phyloP scores from a whole-genome alignment of 2,888 invertebrate genomes.

The Yponomeuta evonymella region DNA sequence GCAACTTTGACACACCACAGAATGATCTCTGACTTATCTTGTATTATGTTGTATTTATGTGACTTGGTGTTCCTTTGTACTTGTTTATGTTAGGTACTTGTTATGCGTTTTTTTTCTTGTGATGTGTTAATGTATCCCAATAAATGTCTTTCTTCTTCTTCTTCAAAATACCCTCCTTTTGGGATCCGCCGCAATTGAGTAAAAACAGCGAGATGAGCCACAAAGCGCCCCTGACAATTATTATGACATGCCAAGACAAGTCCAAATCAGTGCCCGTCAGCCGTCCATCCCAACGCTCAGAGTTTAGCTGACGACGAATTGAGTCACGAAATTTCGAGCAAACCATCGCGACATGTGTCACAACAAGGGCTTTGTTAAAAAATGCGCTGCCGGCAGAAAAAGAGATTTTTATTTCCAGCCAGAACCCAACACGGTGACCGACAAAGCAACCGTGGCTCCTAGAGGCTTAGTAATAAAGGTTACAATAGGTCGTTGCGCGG shows the following conservation, averaged over 20 bases:
- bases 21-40: too few relatives aligned
- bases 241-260: not conserved
- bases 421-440: not conserved
- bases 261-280: not conserved
- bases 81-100: too few relatives aligned
- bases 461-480: not conserved
- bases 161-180: too few relatives aligned
- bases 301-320: not conserved
- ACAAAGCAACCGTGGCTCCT: not conserved
- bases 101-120: too few relatives aligned
- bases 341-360: constrained; percentile 2
- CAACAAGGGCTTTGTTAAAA: not conserved
- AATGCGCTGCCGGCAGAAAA: not conserved
- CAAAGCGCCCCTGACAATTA: too few relatives aligned
- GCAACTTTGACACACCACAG: too few relatives aligned
- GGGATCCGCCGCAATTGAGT: too few relatives aligned
- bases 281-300: not conserved
- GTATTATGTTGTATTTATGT: too few relatives aligned
- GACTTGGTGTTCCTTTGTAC: too few relatives aligned
- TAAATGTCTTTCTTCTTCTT: too few relatives aligned
- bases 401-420: not conserved
- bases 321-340: not conserved
- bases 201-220: too few relatives aligned
- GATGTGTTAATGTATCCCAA: too few relatives aligned
- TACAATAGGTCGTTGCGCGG: not conserved